Conservation (phyloP, 2,888 invertebrate genomes). For the Onchidella celtica region DNA sequence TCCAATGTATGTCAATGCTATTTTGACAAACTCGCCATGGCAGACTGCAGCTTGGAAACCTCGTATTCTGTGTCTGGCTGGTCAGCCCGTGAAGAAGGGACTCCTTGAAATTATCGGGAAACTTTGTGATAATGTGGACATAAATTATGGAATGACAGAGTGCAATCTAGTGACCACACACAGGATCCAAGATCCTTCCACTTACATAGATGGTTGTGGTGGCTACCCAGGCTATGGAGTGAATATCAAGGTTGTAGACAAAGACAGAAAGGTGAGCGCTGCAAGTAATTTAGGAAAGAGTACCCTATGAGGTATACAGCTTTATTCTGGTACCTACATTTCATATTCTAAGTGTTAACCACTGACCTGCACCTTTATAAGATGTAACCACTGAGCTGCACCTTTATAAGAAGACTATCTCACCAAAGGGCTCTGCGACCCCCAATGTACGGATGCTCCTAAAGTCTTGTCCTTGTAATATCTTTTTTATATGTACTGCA, state of each 20-base stretch:
- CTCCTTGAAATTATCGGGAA: constrained; percentile 35
- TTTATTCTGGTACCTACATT: too few relatives aligned
- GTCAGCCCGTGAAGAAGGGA: constrained; percentile 47
- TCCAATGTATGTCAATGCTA: constrained; percentile 45
- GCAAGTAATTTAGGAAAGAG: too few relatives aligned
- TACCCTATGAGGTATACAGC: too few relatives aligned
- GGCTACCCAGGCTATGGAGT: constrained; percentile 49
- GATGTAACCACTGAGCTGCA: too few relatives aligned
- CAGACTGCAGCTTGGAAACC: constrained; percentile 35
- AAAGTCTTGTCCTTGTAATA: too few relatives aligned
- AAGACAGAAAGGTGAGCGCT: constrained; percentile 31
- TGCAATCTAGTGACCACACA: constrained; percentile 50
- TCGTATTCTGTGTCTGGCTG: constrained; percentile 45
- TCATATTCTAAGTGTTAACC: too few relatives aligned
- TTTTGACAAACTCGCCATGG: constrained; percentile 44
- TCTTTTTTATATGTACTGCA: too few relatives aligned
- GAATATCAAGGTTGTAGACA: constrained; percentile 48
- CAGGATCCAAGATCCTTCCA: constrained; percentile 33
- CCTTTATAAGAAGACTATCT: too few relatives aligned
- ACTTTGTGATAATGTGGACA: constrained; percentile 47
- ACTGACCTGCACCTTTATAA: too few relatives aligned
- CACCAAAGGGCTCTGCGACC: too few relatives aligned
- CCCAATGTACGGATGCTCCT: too few relatives aligned
- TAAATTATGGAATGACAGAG: constrained; percentile 54
- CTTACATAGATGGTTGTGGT: constrained; percentile 46